These are phyloP conservation scores for Pipistrellus pygmaeus DNA, from an alignment of 2,797 vertebrate species.

Conservation along the genomic window DNA sequence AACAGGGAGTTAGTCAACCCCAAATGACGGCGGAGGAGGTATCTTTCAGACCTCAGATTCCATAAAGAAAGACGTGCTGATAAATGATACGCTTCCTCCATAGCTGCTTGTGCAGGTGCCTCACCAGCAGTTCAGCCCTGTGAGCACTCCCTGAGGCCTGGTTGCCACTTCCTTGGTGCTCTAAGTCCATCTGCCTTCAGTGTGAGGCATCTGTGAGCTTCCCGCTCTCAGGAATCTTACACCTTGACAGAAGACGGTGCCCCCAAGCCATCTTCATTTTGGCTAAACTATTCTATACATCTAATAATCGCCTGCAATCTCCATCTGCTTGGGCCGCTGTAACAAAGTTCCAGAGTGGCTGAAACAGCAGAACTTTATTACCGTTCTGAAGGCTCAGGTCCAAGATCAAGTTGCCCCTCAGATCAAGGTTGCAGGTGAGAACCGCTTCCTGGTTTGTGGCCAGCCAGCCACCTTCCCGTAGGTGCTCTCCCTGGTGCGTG, in stretches of 20 bases:
- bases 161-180: background rate
- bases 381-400: background rate
- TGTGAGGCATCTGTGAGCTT: background rate
- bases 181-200: background rate
- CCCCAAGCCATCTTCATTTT: conserved; percentile 8
- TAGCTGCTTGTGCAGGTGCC: background rate
- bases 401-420: background rate
- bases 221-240: background rate
- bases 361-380: background rate
- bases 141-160: background rate
- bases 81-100: background rate
- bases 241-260: background rate
- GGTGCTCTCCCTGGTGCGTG: background rate
- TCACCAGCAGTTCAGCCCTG: conserved; percentile 19
- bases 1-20: conserved; percentile 1
- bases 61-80: conserved; percentile 9
- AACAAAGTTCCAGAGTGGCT: background rate
- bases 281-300: background rate
- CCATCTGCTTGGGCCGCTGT: background rate
- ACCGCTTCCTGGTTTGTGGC: background rate
- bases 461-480: background rate
- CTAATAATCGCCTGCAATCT: background rate
- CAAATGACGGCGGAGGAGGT: background rate
- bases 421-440: background rate
- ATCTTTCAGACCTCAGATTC: background rate